Evolutionary conservation across 2,888 invertebrate genomes (phyloP), one percentile per base, ranked within the genome.

Genomic region (Itoplectis maculator): DNA sequence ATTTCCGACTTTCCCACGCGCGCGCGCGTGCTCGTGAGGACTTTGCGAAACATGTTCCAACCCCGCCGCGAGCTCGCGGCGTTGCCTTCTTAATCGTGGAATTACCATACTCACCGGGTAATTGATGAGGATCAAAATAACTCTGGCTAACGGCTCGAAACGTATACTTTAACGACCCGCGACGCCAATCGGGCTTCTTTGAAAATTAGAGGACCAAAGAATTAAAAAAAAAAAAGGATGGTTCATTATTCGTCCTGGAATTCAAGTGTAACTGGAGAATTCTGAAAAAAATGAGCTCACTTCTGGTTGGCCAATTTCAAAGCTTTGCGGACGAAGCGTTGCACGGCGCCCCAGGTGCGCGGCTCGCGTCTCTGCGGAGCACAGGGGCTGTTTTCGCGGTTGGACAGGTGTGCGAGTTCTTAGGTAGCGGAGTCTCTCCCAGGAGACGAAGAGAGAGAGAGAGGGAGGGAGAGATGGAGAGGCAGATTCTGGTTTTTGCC

Each of bases 371-470:
- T 40, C 40, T 9, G 42, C 45, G 15, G 11, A 23, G 13, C 11
- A 42, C n/a, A 4, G 29, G 18, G 20, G 54, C 18, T 47, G 47
- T 76, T 66, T 45, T 45, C 54, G 68, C 11, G 76, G 42, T 73
- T 82, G 68, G 79, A 72, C 81, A 85, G 78, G 85, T 84, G 85
- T 86, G 88, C 83, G 81, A 82, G 84, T 85, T 85, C 65, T 65
- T 65, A 20, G 65, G 42, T n/a, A 65, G 65, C n/a, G n/a, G n/a
- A n/a, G n/a, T n/a, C n/a, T 84, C 84, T 83, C 84, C 76, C 54
- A 56, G 11, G n/a, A 56, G 70, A 23, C 5, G 29, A 5, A 2
- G 29, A 29, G 29, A 29, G 29, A 29, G 29, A 29, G 29, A 2
- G 3, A 29, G 29, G 5, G 29, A 29, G 2, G 5, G 29, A 29